Conservation (phyloP, 2,113 vertebrate species). For the Microcebus murinus region DNA sequence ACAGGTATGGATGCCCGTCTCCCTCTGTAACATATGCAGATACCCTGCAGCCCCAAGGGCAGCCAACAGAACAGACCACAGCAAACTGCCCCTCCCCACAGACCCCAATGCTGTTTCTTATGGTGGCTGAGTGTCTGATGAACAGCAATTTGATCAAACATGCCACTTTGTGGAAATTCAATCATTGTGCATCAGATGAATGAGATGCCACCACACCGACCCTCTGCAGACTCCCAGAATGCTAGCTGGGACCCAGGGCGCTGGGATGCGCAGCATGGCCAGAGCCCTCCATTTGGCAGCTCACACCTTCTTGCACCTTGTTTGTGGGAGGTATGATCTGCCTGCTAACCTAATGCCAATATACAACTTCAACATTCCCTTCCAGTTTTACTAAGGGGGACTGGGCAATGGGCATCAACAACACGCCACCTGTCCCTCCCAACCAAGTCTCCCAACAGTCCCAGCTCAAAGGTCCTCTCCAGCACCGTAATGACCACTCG, state of each 20-base stretch:
- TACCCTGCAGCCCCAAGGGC: not conserved
- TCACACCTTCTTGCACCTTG: not conserved
- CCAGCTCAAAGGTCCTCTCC: not conserved
- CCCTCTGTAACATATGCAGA: not conserved
- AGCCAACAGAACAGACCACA: not conserved
- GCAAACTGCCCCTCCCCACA: accelerated
- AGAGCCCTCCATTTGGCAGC: not conserved
- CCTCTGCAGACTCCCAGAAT: not conserved
- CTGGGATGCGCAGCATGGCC: accelerated
- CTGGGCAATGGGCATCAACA: accelerated
- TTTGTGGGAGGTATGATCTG: not conserved
- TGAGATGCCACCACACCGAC: accelerated
- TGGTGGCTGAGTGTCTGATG: not conserved
- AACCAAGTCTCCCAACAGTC: not conserved
- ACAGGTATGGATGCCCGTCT: not conserved
- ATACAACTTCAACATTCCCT: not conserved
- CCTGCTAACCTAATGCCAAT: not conserved
- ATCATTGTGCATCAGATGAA: not conserved
- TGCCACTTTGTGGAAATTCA: not conserved
- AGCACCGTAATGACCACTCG: accelerated
- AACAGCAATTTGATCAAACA: not conserved
- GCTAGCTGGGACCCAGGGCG: not conserved
- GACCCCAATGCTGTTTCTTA: not conserved
- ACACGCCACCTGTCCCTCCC: not conserved
- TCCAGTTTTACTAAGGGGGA: accelerated